These are phyloP conservation scores for Bombyx huttoni DNA, from an alignment of 2,888 invertebrate genomes.

Conservation along the genomic window DNA sequence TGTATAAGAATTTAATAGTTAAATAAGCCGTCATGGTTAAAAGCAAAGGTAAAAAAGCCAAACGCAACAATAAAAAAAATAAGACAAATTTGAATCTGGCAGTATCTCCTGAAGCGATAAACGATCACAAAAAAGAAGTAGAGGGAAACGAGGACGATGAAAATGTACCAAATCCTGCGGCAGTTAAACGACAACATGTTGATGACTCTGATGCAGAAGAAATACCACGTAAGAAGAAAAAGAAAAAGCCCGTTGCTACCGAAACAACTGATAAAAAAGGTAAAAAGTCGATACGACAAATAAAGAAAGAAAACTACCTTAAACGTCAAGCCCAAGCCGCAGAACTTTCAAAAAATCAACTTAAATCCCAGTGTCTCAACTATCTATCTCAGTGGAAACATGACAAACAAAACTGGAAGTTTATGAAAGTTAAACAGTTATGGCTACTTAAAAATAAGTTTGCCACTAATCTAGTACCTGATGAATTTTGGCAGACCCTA, in stretches of 20 bases:
- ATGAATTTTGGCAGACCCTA: constrained; percentile 75
- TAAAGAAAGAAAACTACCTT: constrained; percentile 76
- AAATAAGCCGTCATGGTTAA: background rate
- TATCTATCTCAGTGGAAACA: constrained; percentile 84
- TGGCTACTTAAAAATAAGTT: constrained; percentile 81
- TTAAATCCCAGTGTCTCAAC: constrained; percentile 74
- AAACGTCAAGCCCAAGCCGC: constrained; percentile 69
- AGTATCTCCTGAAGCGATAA: constrained; percentile 5
- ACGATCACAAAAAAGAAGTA: constrained; percentile 12
- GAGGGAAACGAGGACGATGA: constrained; percentile 12
- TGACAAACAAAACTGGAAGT: constrained; percentile 80
- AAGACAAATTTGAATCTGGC: constrained; percentile 11
- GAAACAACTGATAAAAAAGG: constrained; percentile 46
- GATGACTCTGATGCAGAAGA: constrained; percentile 36
- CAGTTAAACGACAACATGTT: constrained; percentile 16
- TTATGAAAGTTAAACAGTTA: constrained; percentile 83
- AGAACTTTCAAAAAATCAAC: constrained; percentile 62
- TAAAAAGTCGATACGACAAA: constrained; percentile 75
- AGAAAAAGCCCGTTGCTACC: constrained; percentile 31
- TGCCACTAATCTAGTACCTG: constrained; percentile 71
- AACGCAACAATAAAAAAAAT: constrained; percentile 28
- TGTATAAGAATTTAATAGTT: background rate
- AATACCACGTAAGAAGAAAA: constrained; percentile 41
- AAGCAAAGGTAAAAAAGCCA: constrained; percentile 28
- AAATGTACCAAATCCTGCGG: background rate